Conservation (phyloP, 30 jellyfish, hydroid and myxozoan genomes). For the Rhopilema esculentum region DNA sequence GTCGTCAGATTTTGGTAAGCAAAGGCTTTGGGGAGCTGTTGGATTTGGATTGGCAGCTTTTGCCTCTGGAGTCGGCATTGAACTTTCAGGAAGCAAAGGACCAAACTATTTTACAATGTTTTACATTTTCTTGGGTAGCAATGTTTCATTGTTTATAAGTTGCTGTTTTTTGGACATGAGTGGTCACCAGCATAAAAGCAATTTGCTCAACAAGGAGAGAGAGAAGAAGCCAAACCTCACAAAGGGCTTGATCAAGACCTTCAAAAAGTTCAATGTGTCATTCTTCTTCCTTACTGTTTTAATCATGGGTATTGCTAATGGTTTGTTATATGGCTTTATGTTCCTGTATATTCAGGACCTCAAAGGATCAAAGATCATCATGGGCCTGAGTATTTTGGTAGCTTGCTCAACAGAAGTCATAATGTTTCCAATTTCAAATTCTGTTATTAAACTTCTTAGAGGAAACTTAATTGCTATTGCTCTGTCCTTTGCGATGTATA, state of each 20-base stretch:
- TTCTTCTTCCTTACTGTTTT: conserved; percentile 67
- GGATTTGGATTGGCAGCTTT: conserved; percentile 81
- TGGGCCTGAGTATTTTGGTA: conserved; percentile 82
- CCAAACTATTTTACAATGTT: conserved; percentile 65
- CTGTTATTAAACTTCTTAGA: conserved; percentile 35
- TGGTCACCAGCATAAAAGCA: conserved; percentile 19
- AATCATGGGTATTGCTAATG: conserved; percentile 75
- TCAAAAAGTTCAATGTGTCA: conserved; percentile 61
- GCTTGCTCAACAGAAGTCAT: conserved; percentile 75
- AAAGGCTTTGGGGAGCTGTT: conserved; percentile 84
- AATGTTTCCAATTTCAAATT: conserved; percentile 68
- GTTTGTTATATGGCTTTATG: conserved; percentile 72
- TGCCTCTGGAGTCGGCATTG: conserved; percentile 74
- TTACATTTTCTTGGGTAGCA: conserved; percentile 65
- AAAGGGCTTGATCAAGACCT: conserved; percentile 53
- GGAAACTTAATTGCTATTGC: conserved; percentile 70
- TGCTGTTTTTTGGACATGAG: conserved; percentile 49
- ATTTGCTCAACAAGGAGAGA: conserved; percentile 11
- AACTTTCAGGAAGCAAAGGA: conserved; percentile 38
- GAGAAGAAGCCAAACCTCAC: conserved; percentile 17
- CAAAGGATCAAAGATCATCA: conserved; percentile 73
- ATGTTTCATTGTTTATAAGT: conserved; percentile 26
- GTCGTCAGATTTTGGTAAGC: conserved; percentile 70
- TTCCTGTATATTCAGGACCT: conserved; percentile 65
- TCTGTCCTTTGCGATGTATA: conserved; percentile 49